phyloP scores from a whole-genome alignment of 2,113 vertebrate genomes.

The human (Homo sapiens) region DNA sequence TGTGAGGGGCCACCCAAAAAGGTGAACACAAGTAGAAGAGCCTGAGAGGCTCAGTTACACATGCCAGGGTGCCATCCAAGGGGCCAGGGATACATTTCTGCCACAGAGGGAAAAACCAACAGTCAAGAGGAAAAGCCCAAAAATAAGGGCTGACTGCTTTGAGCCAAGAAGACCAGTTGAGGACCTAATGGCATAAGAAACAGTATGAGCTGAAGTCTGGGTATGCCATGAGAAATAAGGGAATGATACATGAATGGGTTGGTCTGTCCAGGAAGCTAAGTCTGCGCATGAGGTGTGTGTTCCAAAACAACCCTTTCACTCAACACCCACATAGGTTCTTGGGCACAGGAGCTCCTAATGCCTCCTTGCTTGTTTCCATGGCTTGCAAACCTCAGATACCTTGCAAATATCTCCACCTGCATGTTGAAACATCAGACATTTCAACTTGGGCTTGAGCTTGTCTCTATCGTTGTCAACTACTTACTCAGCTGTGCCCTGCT shows the following conservation, averaged over 20 bases:
- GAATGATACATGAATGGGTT: rapidly evolving
- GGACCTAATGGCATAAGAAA: neutral
- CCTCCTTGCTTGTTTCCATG: neutral
- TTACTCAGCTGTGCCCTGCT: rapidly evolving
- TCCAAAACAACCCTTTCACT: neutral
- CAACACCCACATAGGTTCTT: neutral
- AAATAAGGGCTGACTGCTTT: neutral
- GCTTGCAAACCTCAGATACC: neutral
- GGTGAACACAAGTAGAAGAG: neutral
- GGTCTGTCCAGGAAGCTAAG: neutral
- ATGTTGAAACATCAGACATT: neutral
- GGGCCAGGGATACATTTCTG: neutral
- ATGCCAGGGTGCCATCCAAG: neutral
- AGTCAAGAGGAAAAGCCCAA: neutral
- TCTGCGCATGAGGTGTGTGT: neutral
- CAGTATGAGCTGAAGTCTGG: neutral
- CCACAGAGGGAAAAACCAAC: neutral
- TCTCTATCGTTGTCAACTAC: neutral
- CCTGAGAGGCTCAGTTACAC: too few relatives aligned
- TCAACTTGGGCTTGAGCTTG: neutral
- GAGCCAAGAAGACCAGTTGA: neutral
- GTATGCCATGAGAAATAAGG: neutral
- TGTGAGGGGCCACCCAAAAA: neutral
- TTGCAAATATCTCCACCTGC: neutral
- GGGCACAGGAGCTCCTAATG: too few relatives aligned